Percentiles rank a stretch among this genome's conserved stretches.
These are phyloP conservation scores for Leptinotarsa tumamoca DNA, from an alignment of 2,888 invertebrate genomes.

Conservation along the genomic window DNA sequence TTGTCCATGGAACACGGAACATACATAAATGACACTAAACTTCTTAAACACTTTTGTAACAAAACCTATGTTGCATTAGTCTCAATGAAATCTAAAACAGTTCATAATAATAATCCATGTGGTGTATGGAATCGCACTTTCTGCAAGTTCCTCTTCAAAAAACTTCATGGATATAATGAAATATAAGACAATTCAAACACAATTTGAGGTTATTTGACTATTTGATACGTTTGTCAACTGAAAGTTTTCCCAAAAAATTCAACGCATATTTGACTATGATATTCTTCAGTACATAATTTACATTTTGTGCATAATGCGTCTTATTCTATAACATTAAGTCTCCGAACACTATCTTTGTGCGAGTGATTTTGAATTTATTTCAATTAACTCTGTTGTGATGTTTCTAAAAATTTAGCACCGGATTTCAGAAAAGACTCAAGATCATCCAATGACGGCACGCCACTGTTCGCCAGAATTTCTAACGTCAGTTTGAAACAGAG, in stretches of 20 bases:
- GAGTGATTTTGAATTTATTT: neutral
- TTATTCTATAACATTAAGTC: no score
- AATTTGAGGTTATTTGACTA: neutral
- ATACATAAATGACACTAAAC: no score
- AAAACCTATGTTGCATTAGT: no score
- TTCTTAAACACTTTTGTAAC: no score
- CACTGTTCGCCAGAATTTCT: conserved; percentile 5
- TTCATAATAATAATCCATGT: neutral
- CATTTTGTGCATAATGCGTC: no score
- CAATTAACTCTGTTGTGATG: neutral
- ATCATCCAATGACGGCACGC: conserved; percentile 2
- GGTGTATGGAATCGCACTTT: neutral
- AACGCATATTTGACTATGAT: neutral
- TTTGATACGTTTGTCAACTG: neutral
- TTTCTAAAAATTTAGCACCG: neutral
- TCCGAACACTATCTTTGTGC: no score
- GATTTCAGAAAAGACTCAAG: neutral
- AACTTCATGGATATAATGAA: neutral
- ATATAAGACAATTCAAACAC: conserved; percentile 1
- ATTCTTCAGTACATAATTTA: neutral
- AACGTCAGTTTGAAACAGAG: conserved; percentile 10
- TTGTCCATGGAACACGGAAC: no score
- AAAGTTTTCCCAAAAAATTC: neutral
- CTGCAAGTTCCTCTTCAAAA: neutral
- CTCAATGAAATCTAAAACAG: no score